Evolutionary conservation across 2,888 invertebrate genomes (phyloP).

Genomic region (Lithophane socia): DNA sequence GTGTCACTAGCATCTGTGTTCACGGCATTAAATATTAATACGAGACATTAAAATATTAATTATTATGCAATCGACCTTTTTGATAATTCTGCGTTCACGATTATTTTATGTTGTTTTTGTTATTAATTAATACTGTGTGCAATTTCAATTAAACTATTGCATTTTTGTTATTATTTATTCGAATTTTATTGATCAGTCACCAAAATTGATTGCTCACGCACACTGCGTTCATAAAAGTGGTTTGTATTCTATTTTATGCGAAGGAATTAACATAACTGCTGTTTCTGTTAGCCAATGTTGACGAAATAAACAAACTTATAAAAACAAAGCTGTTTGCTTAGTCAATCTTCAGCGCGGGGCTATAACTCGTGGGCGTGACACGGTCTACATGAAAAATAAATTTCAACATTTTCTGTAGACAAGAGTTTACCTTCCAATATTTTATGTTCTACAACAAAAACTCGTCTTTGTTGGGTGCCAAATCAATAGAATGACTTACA

Average conservation of each 20-base stretch:
- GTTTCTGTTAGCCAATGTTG: slow-evolving; percentile 1
- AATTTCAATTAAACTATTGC: slow-evolving; percentile 19
- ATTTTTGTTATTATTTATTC: slow-evolving; percentile 12
- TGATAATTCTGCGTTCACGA: slow-evolving; percentile 38
- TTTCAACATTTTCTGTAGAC: slow-evolving; percentile 52
- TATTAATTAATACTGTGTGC: slow-evolving; percentile 15
- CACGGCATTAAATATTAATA: slow-evolving; percentile 55
- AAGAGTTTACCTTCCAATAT: slow-evolving; percentile 48
- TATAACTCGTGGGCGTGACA: slow-evolving; percentile 49
- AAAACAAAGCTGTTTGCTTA: slow-evolving; percentile 34
- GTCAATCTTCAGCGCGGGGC: slow-evolving; percentile 41
- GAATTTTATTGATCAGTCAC: slow-evolving; percentile 15
- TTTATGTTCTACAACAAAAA: slow-evolving; percentile 46
- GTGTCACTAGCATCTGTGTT: slow-evolving; percentile 40
- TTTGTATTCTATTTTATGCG: slow-evolving; percentile 16
- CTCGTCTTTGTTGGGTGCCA: slow-evolving; percentile 30
- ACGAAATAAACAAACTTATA: slow-evolving; percentile 35
- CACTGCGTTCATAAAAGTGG: neutral
- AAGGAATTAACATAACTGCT: slow-evolving; percentile 6
- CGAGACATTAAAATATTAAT: slow-evolving; percentile 47
- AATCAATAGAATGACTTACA: slow-evolving; percentile 49
- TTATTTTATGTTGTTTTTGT: slow-evolving; percentile 37
- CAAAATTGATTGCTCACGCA: slow-evolving; percentile 22
- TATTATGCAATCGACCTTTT: slow-evolving; percentile 35
- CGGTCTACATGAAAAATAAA: slow-evolving; percentile 57